phyloP scores from a whole-genome alignment of 2,113 vertebrate genomes.

The Pelobates fuscus region DNA sequence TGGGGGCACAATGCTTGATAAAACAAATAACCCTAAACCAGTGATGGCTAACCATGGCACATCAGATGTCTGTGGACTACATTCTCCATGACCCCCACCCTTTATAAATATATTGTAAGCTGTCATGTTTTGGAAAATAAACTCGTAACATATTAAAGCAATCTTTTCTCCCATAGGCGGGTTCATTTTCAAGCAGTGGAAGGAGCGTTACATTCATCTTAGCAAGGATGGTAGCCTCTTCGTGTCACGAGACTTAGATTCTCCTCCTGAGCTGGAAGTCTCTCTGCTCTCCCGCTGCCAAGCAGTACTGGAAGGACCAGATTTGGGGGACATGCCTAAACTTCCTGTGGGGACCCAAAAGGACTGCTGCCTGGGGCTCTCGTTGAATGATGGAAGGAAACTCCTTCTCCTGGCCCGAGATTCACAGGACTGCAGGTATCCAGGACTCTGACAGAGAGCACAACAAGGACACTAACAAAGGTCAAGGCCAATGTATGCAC shows the following conservation, averaged over 20 bases:
- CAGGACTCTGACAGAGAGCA: background rate
- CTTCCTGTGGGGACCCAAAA: slow-evolving; percentile 70
- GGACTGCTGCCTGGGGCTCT: slow-evolving; percentile 78
- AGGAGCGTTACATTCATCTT: slow-evolving; percentile 74
- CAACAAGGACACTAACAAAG: too few relatives aligned
- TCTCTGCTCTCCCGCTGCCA: slow-evolving; percentile 67
- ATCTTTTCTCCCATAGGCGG: slow-evolving; percentile 64
- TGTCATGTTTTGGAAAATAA: too few relatives aligned
- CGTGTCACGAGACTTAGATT: slow-evolving; percentile 70
- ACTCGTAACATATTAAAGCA: too few relatives aligned
- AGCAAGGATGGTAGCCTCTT: slow-evolving; percentile 72
- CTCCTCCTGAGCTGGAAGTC: slow-evolving; percentile 72
- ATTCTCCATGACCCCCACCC: too few relatives aligned
- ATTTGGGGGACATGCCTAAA: slow-evolving; percentile 73
- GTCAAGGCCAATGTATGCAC: too few relatives aligned
- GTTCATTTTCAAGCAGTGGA: slow-evolving; percentile 84
- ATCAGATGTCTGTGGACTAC: too few relatives aligned
- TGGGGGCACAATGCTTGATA: too few relatives aligned
- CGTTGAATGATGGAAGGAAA: slow-evolving; percentile 70
- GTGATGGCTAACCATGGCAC: too few relatives aligned
- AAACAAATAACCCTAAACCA: too few relatives aligned
- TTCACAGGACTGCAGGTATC: slow-evolving; percentile 72
- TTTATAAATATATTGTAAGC: too few relatives aligned
- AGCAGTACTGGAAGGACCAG: slow-evolving; percentile 68
- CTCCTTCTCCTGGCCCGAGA: slow-evolving; percentile 71